Evolutionary conservation across 2,113 vertebrate genomes (phyloP).

Genomic region (Corythornis cristatus): DNA sequence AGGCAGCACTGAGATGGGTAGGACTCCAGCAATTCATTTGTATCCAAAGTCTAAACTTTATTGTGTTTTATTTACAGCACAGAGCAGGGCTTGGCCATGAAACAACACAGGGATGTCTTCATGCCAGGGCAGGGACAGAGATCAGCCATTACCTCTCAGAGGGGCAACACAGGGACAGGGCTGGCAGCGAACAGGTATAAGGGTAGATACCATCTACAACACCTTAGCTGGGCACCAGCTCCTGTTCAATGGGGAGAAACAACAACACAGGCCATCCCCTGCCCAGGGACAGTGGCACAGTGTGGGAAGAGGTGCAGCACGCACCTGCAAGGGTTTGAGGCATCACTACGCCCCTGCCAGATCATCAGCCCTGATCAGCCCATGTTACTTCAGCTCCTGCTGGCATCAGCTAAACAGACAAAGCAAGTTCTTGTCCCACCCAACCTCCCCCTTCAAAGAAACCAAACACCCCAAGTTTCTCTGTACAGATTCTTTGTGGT

Average conservation of each 20-base stretch:
- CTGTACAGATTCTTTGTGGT: background rate
- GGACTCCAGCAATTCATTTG: background rate
- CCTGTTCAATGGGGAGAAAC: background rate
- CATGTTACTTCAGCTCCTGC: background rate
- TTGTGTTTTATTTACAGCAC: background rate
- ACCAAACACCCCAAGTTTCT: background rate
- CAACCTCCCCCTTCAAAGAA: background rate
- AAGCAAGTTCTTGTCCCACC: background rate
- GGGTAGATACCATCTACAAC: background rate
- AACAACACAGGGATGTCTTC: background rate
- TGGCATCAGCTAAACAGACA: background rate
- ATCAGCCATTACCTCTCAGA: background rate
- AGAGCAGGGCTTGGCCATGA: background rate
- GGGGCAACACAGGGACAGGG: background rate
- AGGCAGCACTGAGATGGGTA: background rate
- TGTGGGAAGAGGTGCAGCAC: background rate
- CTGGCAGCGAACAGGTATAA: background rate
- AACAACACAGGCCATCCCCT: background rate
- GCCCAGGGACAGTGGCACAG: background rate
- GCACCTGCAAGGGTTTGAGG: background rate
- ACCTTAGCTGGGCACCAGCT: background rate
- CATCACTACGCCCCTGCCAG: fast-evolving
- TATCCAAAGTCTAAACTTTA: constrained; percentile 1
- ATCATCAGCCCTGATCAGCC: background rate
- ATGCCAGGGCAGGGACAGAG: background rate